Percentiles rank a stretch among this genome's conserved stretches.
Evolutionary conservation across 2,888 invertebrate genomes (phyloP).

Genomic region (Rhorus exstirpatorius): DNA sequence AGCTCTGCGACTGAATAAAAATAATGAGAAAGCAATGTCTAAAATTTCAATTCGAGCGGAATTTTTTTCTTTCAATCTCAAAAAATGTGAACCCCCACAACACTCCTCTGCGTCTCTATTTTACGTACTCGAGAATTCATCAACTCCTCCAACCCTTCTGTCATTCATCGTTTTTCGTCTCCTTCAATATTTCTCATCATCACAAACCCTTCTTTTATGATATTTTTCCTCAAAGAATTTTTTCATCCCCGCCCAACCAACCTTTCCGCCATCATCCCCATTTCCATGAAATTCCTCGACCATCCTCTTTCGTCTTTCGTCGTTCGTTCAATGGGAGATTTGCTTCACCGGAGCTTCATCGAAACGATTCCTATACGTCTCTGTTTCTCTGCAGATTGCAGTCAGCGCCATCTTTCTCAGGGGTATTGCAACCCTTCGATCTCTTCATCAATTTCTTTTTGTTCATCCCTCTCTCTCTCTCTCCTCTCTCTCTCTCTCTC

Average conservation of each 20-base stretch:
- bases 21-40: too few relatives aligned
- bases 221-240: too few relatives aligned
- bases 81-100: neutral
- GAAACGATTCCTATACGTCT: conserved; percentile 2
- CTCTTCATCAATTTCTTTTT: conserved; percentile 19
- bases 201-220: too few relatives aligned
- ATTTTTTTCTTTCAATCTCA: neutral
- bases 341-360: conserved; percentile 6
- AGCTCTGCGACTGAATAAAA: too few relatives aligned
- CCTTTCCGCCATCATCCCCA: neutral
- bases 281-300: neutral
- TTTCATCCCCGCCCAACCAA: too few relatives aligned
- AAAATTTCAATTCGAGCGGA: too few relatives aligned
- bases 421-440: conserved; percentile 51
- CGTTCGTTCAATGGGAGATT: neutral
- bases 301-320: neutral
- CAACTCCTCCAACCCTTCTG: neutral
- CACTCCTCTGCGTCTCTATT: neutral
- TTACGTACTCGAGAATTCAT: neutral
- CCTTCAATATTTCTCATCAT: too few relatives aligned
- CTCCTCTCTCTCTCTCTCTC: neutral
- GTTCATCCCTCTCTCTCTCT: neutral
- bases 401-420: conserved; percentile 13
- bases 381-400: neutral
- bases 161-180: too few relatives aligned